A percentile compares a stretch with the other conserved stretches of the same genome.
phyloP scores from a whole-genome alignment of 2,888 invertebrate species.

The Agelastica alni region DNA sequence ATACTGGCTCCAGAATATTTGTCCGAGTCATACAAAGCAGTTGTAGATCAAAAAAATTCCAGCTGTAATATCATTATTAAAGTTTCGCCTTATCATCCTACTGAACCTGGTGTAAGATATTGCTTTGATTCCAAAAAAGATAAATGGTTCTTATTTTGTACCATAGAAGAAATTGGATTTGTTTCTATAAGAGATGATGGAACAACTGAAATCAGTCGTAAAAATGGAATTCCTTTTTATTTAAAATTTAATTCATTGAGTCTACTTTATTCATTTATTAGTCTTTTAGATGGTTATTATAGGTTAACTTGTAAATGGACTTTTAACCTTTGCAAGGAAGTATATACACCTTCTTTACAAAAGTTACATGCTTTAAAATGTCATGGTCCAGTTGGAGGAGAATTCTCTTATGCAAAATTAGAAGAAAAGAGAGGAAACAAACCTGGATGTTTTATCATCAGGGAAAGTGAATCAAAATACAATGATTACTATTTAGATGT shows the following conservation, averaged over 20 bases:
- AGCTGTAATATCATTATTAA: conserved; percentile 67
- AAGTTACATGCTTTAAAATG: conserved; percentile 75
- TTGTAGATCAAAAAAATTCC: conserved; percentile 71
- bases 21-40: conserved; percentile 72
- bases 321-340: conserved; percentile 83
- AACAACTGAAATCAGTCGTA: conserved; percentile 75
- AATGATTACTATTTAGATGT: conserved; percentile 82
- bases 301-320: conserved; percentile 87
- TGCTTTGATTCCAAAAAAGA: conserved; percentile 66
- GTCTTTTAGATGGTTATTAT: conserved; percentile 84
- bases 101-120: conserved; percentile 70
- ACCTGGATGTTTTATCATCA: conserved; percentile 78
- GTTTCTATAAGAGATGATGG: conserved; percentile 74
- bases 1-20: conserved; percentile 82
- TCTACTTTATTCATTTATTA: conserved; percentile 77
- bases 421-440: conserved; percentile 76
- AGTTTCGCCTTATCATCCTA: conserved; percentile 67
- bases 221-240: conserved; percentile 77
- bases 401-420: conserved; percentile 83
- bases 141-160: conserved; percentile 73
- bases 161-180: conserved; percentile 83
- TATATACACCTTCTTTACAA: conserved; percentile 77
- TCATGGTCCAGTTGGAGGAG: conserved; percentile 88
- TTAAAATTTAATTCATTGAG: conserved; percentile 70
- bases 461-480: conserved; percentile 81